Conservation (phyloP, 2,797 vertebrate species). For the Melanogrammus aeglefinus region DNA sequence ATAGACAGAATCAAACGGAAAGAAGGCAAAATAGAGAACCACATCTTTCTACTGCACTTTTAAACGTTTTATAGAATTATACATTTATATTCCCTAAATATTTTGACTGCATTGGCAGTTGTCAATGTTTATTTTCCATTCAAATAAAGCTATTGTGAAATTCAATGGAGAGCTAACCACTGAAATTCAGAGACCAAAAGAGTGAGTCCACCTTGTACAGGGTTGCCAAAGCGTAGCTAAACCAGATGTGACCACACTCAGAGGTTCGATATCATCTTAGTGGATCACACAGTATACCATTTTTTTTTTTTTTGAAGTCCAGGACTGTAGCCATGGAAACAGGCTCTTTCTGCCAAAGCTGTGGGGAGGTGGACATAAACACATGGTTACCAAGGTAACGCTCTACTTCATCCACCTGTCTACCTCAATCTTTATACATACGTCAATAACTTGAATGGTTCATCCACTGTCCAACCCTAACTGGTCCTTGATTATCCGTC, state of each 20-base stretch:
- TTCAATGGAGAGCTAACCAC: not conserved
- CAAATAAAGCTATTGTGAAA: not conserved
- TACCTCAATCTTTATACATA: not conserved
- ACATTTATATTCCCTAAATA: not conserved
- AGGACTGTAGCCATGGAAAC: conserved; percentile 76
- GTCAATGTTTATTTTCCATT: not conserved
- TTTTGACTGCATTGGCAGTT: not conserved
- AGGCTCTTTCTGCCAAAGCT: conserved; percentile 67
- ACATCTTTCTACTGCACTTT: too few species aligned
- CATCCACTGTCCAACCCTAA: not conserved
- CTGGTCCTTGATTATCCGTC: not conserved
- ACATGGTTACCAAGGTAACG: conserved; percentile 68
- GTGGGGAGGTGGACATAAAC: conserved; percentile 71
- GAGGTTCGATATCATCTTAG: conserved; percentile 68
- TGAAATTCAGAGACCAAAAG: not conserved
- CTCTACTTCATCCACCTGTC: conserved; percentile 39
- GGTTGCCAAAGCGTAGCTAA: conserved; percentile 11
- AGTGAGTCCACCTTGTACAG: not conserved
- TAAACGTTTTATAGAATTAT: too few species aligned
- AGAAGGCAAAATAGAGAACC: too few species aligned
- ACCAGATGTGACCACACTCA: conserved; percentile 35
- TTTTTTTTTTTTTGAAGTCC: conserved; percentile 25
- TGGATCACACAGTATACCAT: conserved; percentile 46
- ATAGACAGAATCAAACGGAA: too few species aligned
- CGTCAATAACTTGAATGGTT: not conserved